phyloP scores from a whole-genome alignment of 2,797 vertebrate genomes.

The Poeciliopsis gracilis region DNA sequence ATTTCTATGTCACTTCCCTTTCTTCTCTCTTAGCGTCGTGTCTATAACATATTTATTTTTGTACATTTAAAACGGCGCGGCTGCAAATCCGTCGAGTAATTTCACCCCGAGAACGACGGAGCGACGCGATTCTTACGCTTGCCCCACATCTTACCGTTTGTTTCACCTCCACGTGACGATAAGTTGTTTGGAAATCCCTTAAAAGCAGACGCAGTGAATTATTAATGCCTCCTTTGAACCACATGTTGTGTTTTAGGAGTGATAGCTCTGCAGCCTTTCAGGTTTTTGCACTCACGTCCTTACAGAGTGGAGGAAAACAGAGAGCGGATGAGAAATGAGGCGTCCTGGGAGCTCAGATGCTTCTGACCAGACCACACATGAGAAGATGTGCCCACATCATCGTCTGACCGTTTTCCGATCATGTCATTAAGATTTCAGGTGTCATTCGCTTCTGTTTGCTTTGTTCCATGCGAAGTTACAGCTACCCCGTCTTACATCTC shows the following conservation, averaged over 20 bases:
- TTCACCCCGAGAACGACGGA: neutral
- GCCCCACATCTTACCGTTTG: neutral
- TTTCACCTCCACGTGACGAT: neutral
- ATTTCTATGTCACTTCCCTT: neutral
- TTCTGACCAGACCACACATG: neutral
- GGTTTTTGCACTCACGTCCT: neutral
- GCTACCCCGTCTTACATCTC: conserved; percentile 16
- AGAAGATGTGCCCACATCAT: neutral
- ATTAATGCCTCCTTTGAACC: neutral
- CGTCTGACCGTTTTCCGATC: neutral
- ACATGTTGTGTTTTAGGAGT: neutral
- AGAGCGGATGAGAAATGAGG: neutral
- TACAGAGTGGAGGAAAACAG: neutral
- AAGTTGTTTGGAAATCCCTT: neutral
- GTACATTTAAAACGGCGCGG: neutral
- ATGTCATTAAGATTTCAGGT: neutral
- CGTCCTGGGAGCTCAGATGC: neutral
- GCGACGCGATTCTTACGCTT: neutral
- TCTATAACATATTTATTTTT: neutral
- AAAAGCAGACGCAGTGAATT: neutral
- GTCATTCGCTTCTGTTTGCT: neutral
- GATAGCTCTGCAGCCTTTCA: neutral
- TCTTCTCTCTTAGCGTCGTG: neutral
- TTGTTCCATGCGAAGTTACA: neutral
- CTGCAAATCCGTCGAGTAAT: neutral